Evolutionary conservation across 2,113 vertebrate genomes (phyloP).

Genomic region (Oryzias celebensis): DNA sequence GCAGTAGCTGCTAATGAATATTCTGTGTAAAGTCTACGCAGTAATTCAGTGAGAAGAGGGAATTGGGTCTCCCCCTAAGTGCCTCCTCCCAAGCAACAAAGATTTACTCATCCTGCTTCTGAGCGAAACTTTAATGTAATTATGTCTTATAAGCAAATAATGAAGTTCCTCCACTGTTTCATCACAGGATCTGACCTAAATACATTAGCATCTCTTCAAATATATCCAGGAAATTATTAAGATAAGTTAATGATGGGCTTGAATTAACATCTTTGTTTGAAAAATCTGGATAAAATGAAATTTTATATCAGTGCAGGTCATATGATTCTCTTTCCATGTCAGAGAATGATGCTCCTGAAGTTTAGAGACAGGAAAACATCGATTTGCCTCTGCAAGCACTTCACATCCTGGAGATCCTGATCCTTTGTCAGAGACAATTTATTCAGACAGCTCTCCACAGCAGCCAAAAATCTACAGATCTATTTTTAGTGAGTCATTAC

Average conservation of each 20-base stretch:
- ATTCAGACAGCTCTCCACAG: constrained; percentile 18
- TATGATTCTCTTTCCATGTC: no score
- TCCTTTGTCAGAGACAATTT: constrained; percentile 42
- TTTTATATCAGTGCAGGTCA: no score
- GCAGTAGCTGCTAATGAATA: constrained; percentile 57
- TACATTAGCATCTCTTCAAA: background rate
- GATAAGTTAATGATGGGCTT: no score
- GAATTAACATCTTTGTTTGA: no score
- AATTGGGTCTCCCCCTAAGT: constrained; percentile 32
- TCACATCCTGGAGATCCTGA: constrained; percentile 13
- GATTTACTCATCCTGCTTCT: constrained; percentile 24
- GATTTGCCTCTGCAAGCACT: constrained; percentile 14
- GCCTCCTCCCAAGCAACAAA: constrained; percentile 33
- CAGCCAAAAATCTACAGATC: constrained; percentile 33
- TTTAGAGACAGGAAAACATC: background rate
- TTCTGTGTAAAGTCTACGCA: constrained; percentile 42
- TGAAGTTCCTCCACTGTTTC: background rate
- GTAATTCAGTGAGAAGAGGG: constrained; percentile 35
- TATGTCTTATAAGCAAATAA: constrained; percentile 11
- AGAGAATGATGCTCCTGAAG: background rate
- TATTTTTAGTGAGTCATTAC: constrained; percentile 58
- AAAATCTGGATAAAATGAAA: no score
- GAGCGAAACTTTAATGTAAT: constrained; percentile 33
- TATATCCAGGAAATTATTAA: background rate
- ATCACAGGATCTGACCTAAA: constrained; percentile 1